These are phyloP conservation scores for Dione juno DNA, from an alignment of 2,888 invertebrate genomes.

Conservation along the genomic window DNA sequence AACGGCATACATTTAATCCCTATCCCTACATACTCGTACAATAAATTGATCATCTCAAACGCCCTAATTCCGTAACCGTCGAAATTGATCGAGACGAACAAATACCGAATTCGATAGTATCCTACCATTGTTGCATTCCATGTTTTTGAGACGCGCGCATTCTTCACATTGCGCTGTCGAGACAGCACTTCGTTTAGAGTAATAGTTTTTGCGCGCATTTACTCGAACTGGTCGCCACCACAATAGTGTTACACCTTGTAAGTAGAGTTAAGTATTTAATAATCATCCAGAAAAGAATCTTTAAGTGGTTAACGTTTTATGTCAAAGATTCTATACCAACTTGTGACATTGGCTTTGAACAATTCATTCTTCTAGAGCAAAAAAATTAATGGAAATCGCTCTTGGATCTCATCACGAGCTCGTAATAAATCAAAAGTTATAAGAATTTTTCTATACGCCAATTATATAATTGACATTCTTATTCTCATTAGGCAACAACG, in stretches of 20 bases:
- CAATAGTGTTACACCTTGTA: slow-evolving; percentile 49
- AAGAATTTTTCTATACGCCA: slow-evolving; percentile 9
- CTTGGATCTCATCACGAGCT: background rate
- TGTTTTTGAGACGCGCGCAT: slow-evolving; percentile 54
- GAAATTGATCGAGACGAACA: slow-evolving; percentile 50
- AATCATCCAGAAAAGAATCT: slow-evolving; percentile 38
- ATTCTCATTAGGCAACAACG: background rate
- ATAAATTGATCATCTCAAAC: slow-evolving; percentile 4
- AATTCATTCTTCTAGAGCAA: slow-evolving; percentile 19
- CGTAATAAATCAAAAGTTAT: background rate
- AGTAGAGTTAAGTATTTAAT: slow-evolving; percentile 39
- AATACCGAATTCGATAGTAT: slow-evolving; percentile 54
- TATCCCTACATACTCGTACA: background rate
- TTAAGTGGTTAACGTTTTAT: slow-evolving; percentile 16
- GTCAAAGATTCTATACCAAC: slow-evolving; percentile 6
- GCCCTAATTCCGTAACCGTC: slow-evolving; percentile 44
- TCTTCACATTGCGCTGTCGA: slow-evolving; percentile 50
- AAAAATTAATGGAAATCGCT: slow-evolving; percentile 10
- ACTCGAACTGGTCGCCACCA: slow-evolving; percentile 45
- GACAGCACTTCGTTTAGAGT: slow-evolving; percentile 49
- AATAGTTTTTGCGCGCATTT: slow-evolving; percentile 53
- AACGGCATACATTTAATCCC: too few relatives aligned
- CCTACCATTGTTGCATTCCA: slow-evolving; percentile 59
- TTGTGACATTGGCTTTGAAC: slow-evolving; percentile 11
- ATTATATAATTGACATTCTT: slow-evolving; percentile 13